Conservation (phyloP, 1,140 invertebrate species). For the Neodiprion fabricii region DNA sequence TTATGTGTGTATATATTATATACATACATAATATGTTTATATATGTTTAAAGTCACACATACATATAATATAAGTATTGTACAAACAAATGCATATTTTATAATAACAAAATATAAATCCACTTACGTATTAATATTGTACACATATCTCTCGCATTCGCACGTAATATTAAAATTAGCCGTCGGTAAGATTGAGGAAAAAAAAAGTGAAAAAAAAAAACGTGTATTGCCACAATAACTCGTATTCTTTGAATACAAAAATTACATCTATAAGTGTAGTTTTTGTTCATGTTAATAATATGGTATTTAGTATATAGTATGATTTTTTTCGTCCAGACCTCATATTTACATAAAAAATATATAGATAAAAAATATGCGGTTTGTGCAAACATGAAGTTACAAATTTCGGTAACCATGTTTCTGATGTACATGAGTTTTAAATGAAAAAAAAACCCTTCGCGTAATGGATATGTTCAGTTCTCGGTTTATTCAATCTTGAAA, state of each 20-base stretch:
- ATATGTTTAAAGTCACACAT: neutral
- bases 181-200: conserved; percentile 24
- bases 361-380: neutral
- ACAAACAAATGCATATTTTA: conserved; percentile 51
- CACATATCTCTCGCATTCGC: conserved; percentile 42
- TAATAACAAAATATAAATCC: conserved; percentile 54
- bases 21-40: neutral
- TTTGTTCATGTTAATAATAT: neutral
- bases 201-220: conserved; percentile 19
- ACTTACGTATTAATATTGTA: conserved; percentile 37
- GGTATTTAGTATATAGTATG: neutral
- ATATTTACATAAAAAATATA: neutral
- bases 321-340: neutral
- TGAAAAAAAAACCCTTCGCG: neutral
- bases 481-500: neutral
- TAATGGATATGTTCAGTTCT: neutral
- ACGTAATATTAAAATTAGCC: conserved; percentile 15
- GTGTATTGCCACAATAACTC: conserved; percentile 15
- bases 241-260: conserved; percentile 36
- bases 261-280: conserved; percentile 24
- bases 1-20: neutral
- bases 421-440: neutral
- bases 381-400: neutral
- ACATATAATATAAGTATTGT: conserved; percentile 38
- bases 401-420: neutral